Conservation (phyloP, 2,113 vertebrate species). For the Furnarius figulus region DNA sequence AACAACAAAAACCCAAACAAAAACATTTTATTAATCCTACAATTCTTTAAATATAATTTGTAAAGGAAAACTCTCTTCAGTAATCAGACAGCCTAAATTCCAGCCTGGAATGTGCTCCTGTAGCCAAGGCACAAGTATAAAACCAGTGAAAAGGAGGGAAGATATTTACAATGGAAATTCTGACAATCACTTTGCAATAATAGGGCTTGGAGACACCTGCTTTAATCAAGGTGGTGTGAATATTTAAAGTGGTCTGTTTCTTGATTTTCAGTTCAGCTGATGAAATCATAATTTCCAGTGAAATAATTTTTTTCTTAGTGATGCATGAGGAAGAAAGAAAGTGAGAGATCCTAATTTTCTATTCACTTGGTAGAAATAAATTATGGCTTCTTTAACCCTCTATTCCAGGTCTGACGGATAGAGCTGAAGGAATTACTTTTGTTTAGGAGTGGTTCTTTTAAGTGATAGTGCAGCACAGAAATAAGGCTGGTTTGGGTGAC, state of each 20-base stretch:
- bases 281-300: constrained; percentile 74
- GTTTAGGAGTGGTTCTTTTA: neutral
- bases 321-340: constrained; percentile 23
- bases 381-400: constrained; percentile 32
- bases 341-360: constrained; percentile 46
- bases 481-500: neutral
- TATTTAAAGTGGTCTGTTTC: constrained; percentile 71
- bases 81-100: constrained; percentile 7
- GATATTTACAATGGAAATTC: constrained; percentile 70
- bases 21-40: neutral
- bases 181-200: constrained; percentile 62
- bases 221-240: constrained; percentile 75
- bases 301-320: constrained; percentile 59
- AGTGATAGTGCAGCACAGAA: neutral
- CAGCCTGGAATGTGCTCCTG: constrained; percentile 28
- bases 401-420: neutral
- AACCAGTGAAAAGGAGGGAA: constrained; percentile 34
- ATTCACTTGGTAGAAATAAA: constrained; percentile 52
- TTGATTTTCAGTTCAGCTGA: constrained; percentile 73
- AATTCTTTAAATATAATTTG: neutral
- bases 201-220: constrained; percentile 56
- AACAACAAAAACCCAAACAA: too few relatives aligned
- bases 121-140: constrained; percentile 39
- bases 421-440: neutral
- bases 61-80: constrained; percentile 33